Base-by-base conservation (phyloP, 2,113 vertebrate genomes). In the Calidris pygmaea region DNA sequence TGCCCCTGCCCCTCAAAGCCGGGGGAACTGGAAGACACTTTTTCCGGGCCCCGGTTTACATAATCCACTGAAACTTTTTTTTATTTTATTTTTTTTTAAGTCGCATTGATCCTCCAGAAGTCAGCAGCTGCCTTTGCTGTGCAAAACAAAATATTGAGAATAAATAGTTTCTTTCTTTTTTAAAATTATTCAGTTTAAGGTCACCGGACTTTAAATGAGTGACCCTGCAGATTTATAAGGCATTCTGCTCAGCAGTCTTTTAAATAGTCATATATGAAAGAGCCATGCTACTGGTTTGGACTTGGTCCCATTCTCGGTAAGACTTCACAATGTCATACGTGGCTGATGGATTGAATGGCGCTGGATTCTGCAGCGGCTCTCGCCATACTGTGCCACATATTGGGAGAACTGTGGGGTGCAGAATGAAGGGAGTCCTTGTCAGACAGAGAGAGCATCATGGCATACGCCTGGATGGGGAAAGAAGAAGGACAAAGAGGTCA, bases 61-160 rank as follows among this genome's bases (percentile, higher is more conserved):
- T 96, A 98, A 97, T 97, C 98, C 98, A 97, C 94, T 75, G 96
- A 98, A 96, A 98, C 77, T 85, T 62, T 90, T 90, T 85, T 66
- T 90, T 66, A 92, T 90, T 75, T 85, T 67, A 91, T 89, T 96
- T 93, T 94, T 39, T 80, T 93, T 90, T 81, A 95, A 96, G 98
- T 98, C 95, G 94, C 97, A 98, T 97, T 97, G 97, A 98, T 98
- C 97, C 97, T 98, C 98, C 97, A 98, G 98, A 98, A 98, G 98
- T 98, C 98, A 98, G 98, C 99, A 99, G 99, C 99, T 99, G 99
- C 99, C 99, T 98, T 99, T 98, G 98, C 99, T 99, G 99, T 99
- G 99, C 99, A 99, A 99, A 99, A 99, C 98, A 99, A 98, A 99
- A 98, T 98, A 98, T 98, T 97, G 98, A 99, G 99, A 99, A 99